Evolutionary conservation across 1,140 invertebrate species (phyloP).

Genomic region (Tetragnatha versicolor): DNA sequence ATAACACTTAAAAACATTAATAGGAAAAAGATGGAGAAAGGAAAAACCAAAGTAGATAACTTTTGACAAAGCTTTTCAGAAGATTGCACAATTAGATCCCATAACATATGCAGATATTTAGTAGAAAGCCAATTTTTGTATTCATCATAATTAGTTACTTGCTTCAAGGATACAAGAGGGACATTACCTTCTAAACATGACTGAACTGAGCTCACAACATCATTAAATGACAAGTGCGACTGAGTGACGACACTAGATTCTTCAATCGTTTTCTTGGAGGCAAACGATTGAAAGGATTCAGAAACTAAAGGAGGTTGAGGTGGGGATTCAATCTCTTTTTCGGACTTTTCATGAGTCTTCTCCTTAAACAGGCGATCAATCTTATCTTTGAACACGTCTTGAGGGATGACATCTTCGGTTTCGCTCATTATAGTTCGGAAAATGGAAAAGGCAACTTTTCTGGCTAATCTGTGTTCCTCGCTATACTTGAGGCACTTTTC

Average conservation of each 20-base stretch:
- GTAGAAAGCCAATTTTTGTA: conserved; percentile 17
- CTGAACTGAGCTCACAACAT: conserved; percentile 46
- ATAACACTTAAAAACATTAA: neutral
- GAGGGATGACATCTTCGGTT: conserved; percentile 27
- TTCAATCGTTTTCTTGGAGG: neutral
- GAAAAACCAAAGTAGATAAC: conserved; percentile 8
- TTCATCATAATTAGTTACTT: conserved; percentile 38
- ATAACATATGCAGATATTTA: conserved; percentile 26
- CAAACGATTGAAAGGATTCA: too few relatives aligned
- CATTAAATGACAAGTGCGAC: conserved; percentile 32
- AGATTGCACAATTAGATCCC: conserved; percentile 26
- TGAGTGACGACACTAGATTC: conserved; percentile 11
- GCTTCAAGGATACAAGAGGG: conserved; percentile 40
- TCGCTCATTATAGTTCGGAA: conserved; percentile 48
- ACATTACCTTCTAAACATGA: conserved; percentile 48
- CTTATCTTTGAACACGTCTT: conserved; percentile 31
- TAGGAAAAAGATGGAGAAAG: conserved; percentile 17
- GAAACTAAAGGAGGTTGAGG: neutral
- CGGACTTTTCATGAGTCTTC: neutral
- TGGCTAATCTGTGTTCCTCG: conserved; percentile 32
- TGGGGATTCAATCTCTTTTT: neutral
- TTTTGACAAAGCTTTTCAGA: conserved; percentile 27
- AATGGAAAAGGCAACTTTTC: conserved; percentile 31
- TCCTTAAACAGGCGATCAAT: conserved; percentile 19
- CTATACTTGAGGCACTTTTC: conserved; percentile 44